A percentile compares a stretch with the other conserved stretches of the same genome.
Conservation (phyloP, 2,888 invertebrate genomes). For the Heliconius cydno region DNA sequence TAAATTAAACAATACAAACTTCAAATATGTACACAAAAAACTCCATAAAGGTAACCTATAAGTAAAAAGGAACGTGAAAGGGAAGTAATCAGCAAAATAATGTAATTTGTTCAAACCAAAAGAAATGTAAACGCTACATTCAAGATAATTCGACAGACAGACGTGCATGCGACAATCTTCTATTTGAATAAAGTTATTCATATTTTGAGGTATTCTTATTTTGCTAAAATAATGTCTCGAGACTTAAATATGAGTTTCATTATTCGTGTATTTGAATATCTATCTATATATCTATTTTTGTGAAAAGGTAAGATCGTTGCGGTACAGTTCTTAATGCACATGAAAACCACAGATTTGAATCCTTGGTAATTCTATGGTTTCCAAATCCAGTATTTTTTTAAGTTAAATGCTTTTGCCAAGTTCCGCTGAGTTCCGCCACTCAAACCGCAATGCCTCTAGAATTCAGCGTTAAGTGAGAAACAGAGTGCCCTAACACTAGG, state of each 20-base stretch:
- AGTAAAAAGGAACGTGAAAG: not conserved
- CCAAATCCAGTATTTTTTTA: too few species aligned
- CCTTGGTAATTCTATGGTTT: too few species aligned
- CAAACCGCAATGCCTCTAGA: too few species aligned
- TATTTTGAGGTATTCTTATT: slow-evolving; percentile 23
- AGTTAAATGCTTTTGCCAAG: too few species aligned
- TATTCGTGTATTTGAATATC: not conserved
- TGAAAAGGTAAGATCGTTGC: not conserved
- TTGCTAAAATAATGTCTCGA: slow-evolving; percentile 19
- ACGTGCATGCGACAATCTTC: slow-evolving; percentile 25
- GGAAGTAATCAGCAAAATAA: slow-evolving; percentile 3
- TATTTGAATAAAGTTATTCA: slow-evolving; percentile 21
- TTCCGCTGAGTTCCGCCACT: too few species aligned
- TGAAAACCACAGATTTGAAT: too few species aligned
- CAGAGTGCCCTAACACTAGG: too few species aligned
- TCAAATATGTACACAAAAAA: too few species aligned
- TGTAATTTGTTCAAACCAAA: slow-evolving; percentile 9
- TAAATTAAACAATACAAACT: too few species aligned
- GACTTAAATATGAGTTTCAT: not conserved
- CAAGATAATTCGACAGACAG: slow-evolving; percentile 30
- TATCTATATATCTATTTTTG: not conserved
- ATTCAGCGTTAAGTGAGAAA: too few species aligned
- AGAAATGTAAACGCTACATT: slow-evolving; percentile 15
- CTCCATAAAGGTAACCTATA: not conserved
- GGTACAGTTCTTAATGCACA: not conserved